These are phyloP conservation scores for Pituophis catenifer DNA, from an alignment of 2,113 vertebrate genomes.

Conservation along the genomic window DNA sequence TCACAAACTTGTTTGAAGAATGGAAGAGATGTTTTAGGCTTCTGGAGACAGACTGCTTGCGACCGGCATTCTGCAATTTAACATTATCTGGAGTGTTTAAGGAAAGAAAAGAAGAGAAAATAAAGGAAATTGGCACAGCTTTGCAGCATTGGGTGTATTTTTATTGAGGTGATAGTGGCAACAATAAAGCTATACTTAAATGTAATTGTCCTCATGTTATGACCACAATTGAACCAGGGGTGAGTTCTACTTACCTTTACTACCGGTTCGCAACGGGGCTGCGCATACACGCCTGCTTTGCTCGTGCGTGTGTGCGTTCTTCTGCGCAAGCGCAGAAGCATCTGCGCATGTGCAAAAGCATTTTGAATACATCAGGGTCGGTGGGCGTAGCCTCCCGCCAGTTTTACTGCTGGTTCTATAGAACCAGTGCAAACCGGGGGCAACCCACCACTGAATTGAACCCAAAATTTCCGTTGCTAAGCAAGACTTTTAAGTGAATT, in stretches of 20 bases:
- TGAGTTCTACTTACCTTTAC: too few relatives aligned
- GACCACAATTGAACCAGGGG: not conserved
- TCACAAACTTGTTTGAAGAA: slow-evolving; percentile 97
- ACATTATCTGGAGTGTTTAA: slow-evolving; percentile 75
- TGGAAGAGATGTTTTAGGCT: slow-evolving; percentile 97
- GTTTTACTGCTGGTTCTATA: too few relatives aligned
- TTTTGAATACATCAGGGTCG: too few relatives aligned
- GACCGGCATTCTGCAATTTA: slow-evolving; percentile 88
- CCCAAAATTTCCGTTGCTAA: not conserved
- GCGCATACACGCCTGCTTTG: too few relatives aligned
- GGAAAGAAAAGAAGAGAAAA: slow-evolving; percentile 25
- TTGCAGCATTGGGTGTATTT: not conserved
- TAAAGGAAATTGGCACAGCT: not conserved
- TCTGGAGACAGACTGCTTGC: slow-evolving; percentile 94
- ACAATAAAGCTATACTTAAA: not conserved
- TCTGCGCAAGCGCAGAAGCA: too few relatives aligned
- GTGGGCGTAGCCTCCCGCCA: too few relatives aligned
- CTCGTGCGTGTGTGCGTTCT: too few relatives aligned
- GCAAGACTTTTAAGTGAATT: not conserved
- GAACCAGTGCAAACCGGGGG: too few relatives aligned
- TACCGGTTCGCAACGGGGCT: too few relatives aligned
- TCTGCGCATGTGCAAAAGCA: too few relatives aligned
- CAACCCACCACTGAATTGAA: not conserved
- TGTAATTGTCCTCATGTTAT: not conserved
- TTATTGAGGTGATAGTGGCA: not conserved